A percentile compares a stretch with the other conserved stretches of the same genome.
These are phyloP conservation scores for Marcusenius ussheri DNA, from an alignment of 2,113 vertebrate genomes.

Conservation along the genomic window DNA sequence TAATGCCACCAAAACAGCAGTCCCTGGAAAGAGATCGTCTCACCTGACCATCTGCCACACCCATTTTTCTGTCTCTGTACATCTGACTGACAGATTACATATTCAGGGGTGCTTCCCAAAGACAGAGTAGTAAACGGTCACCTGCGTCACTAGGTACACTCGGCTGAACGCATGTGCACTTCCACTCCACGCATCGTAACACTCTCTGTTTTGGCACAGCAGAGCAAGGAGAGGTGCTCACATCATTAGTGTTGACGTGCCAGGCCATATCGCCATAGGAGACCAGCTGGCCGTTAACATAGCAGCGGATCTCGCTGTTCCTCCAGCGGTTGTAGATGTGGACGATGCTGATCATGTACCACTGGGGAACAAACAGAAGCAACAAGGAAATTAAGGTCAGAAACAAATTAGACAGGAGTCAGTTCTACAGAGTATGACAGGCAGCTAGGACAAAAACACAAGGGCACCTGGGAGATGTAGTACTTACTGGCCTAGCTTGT, in stretches of 20 bases:
- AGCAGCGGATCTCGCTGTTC: conserved; percentile 97
- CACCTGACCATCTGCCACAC: conserved; percentile 17
- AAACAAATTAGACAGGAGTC: neutral
- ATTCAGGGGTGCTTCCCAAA: conserved; percentile 19
- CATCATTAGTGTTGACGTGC: conserved; percentile 98
- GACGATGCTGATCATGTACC: conserved; percentile 99
- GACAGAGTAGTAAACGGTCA: conserved; percentile 18
- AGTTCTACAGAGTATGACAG: neutral
- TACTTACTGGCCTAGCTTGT: neutral
- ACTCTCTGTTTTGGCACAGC: neutral
- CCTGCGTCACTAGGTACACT: conserved; percentile 13
- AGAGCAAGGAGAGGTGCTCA: conserved; percentile 57
- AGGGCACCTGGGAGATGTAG: neutral
- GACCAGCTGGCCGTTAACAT: conserved; percentile 94
- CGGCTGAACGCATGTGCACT: conserved; percentile 10
- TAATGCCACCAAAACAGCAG: neutral
- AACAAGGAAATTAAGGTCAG: neutral
- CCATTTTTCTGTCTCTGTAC: conserved; percentile 16
- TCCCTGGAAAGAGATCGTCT: neutral
- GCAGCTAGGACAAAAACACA: neutral
- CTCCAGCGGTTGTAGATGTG: conserved; percentile 99
- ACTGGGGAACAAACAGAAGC: conserved; percentile 61
- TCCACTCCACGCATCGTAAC: neutral
- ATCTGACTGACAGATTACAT: conserved; percentile 26
- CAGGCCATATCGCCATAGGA: conserved; percentile 99